Conservation (phyloP, 2,888 invertebrate species). For the Spodoptera picta region DNA sequence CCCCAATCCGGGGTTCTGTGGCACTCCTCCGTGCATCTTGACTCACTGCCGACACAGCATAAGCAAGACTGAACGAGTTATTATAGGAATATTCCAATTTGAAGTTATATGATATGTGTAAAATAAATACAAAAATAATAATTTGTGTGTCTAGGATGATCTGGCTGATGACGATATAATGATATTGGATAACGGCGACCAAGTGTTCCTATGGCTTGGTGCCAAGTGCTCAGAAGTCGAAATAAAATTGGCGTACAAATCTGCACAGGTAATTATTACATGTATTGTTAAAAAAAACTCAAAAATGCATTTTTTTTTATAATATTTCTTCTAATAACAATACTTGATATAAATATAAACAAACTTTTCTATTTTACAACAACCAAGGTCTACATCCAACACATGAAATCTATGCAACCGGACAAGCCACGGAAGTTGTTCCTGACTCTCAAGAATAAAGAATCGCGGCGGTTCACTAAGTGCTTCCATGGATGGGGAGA, state of each 20-base stretch:
- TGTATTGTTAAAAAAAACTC: neutral
- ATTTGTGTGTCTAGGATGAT: slow-evolving; percentile 92
- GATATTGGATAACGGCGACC: slow-evolving; percentile 99
- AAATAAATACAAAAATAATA: neutral
- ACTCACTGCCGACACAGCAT: no score
- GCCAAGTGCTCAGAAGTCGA: slow-evolving; percentile 99
- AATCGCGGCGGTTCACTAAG: slow-evolving; percentile 97
- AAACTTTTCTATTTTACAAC: neutral
- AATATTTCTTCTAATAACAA: no score
- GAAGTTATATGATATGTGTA: no score
- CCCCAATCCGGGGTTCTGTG: no score
- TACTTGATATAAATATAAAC: neutral
- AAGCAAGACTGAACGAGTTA: no score
- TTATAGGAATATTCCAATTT: no score
- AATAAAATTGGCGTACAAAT: slow-evolving; percentile 99
- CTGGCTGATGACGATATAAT: slow-evolving; percentile 99
- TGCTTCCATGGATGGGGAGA: slow-evolving; percentile 99
- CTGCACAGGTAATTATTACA: slow-evolving; percentile 95
- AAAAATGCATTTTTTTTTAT: no score
- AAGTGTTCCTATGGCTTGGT: slow-evolving; percentile 99
- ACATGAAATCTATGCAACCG: slow-evolving; percentile 98
- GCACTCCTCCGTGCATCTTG: no score
- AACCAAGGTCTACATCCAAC: slow-evolving; percentile 97
- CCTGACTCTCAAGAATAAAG: slow-evolving; percentile 98
- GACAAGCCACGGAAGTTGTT: slow-evolving; percentile 96